Conservation (phyloP, 2,888 invertebrate species). For the Sarcophaga variegata region DNA sequence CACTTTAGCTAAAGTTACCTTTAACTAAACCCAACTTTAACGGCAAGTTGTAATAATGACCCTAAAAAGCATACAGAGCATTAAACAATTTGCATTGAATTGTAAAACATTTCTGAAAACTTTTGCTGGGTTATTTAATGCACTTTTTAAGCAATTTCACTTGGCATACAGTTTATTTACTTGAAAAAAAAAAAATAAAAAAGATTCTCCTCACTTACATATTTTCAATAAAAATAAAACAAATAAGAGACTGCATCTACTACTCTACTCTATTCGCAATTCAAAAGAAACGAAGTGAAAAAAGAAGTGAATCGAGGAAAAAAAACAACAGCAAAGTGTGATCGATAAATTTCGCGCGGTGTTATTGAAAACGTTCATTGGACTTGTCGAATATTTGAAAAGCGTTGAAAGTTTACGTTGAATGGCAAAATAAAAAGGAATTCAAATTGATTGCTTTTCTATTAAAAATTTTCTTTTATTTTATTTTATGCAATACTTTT, state of each 20-base stretch:
- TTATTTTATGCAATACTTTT: conserved; percentile 15
- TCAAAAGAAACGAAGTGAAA: neutral
- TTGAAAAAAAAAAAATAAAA: neutral
- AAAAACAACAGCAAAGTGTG: conserved; percentile 1
- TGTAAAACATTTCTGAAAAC: neutral
- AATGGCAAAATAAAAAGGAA: conserved; percentile 1
- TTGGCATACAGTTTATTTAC: neutral
- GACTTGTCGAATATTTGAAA: conserved; percentile 37
- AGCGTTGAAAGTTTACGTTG: conserved; percentile 9
- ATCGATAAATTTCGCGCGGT: conserved; percentile 10
- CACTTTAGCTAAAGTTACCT: no score
- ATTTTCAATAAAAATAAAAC: neutral
- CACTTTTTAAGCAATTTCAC: neutral
- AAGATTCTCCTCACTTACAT: neutral
- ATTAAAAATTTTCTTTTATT: neutral
- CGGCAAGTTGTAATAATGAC: no score
- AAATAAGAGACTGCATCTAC: neutral
- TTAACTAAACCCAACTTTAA: no score
- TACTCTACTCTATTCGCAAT: neutral
- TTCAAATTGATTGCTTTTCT: conserved; percentile 14
- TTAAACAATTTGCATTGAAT: no score
- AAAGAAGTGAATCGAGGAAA: no score
- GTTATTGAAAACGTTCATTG: conserved; percentile 54
- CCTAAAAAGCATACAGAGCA: no score
- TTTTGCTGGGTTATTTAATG: conserved; percentile 42